phyloP scores from a whole-genome alignment of 2,888 invertebrate species.

The Selenia dentaria region DNA sequence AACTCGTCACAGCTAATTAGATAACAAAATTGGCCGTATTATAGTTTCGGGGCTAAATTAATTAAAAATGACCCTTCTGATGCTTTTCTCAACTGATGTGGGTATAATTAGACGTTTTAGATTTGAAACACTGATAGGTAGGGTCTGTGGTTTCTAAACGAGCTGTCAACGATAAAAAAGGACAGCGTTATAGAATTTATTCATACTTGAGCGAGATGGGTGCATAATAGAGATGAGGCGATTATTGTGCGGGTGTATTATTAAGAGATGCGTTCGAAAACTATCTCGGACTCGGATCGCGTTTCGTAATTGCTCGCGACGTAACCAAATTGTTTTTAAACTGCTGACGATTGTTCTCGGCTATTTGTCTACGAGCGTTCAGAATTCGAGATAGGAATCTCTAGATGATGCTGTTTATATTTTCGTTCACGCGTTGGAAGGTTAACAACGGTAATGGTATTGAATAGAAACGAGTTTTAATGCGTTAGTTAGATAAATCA shows the following conservation, averaged over 20 bases:
- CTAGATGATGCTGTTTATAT: conserved; percentile 55
- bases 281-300: conserved; percentile 71
- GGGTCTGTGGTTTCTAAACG: conserved; percentile 65
- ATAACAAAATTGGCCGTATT: conserved; percentile 80
- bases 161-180: conserved; percentile 67
- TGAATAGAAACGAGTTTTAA: conserved; percentile 26
- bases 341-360: conserved; percentile 79
- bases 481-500: conserved; percentile 31
- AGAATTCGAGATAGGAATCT: conserved; percentile 67
- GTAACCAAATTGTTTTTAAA: conserved; percentile 80
- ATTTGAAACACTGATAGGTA: conserved; percentile 73
- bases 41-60: conserved; percentile 81
- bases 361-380: conserved; percentile 79
- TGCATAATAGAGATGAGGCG: conserved; percentile 59
- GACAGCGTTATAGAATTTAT: conserved; percentile 39
- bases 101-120: conserved; percentile 82
- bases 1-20: conserved; percentile 78
- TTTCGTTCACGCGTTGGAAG: conserved; percentile 60
- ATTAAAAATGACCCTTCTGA: conserved; percentile 79
- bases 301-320: conserved; percentile 76
- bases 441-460: conserved; percentile 33
- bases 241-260: conserved; percentile 73
- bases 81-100: conserved; percentile 77
- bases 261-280: conserved; percentile 77
- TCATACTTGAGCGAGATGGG: conserved; percentile 44